Evolutionary conservation across 2,797 vertebrate genomes (phyloP).

Genomic region (Orestias chungarensis): DNA sequence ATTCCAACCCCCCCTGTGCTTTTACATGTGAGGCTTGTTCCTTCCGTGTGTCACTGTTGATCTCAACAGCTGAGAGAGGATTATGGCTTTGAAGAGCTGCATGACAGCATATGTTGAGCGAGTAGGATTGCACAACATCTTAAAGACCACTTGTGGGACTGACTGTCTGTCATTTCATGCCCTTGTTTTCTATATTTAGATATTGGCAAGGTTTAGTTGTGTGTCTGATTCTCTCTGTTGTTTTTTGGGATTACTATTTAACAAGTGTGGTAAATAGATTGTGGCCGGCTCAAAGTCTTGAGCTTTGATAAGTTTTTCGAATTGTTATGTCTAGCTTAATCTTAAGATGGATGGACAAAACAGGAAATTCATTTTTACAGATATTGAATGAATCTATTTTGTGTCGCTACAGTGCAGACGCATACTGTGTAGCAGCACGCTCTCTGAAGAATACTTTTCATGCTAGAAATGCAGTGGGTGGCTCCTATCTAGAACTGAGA

Average conservation of each 20-base stretch:
- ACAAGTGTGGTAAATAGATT: conserved; percentile 1
- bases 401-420: neutral
- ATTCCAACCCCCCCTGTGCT: conserved; percentile 12
- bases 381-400: neutral
- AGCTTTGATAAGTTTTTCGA: neutral
- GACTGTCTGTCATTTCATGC: conserved; percentile 20
- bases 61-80: conserved; percentile 51
- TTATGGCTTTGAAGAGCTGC: conserved; percentile 17
- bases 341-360: neutral
- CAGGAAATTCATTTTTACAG: neutral
- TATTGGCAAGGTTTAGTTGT: conserved; percentile 6
- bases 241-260: conserved; percentile 1
- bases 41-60: conserved; percentile 33
- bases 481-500: neutral
- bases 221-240: conserved; percentile 1
- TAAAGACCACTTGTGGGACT: conserved; percentile 51
- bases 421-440: neutral
- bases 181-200: conserved; percentile 49
- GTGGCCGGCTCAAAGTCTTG: neutral
- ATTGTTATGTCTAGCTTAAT: no score
- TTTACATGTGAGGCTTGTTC: conserved; percentile 7
- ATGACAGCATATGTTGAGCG: conserved; percentile 52
- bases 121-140: conserved; percentile 45
- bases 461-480: neutral
- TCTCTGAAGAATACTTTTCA: neutral